Percentiles rank a stretch among this genome's conserved stretches.
Evolutionary conservation across 2,113 vertebrate genomes (phyloP).

Genomic region (Chrysochloris asiatica): DNA sequence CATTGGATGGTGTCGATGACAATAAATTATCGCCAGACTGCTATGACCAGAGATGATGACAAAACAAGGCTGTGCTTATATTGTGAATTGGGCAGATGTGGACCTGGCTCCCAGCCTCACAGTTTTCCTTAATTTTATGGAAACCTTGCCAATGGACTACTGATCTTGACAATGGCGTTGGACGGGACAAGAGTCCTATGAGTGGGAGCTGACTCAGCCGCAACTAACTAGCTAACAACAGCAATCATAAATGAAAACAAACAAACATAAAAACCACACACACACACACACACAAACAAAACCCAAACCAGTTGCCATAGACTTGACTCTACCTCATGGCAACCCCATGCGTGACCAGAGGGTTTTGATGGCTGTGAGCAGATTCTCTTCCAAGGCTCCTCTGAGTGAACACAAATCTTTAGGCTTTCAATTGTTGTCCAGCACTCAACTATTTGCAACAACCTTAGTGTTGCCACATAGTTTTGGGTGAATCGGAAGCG

Average conservation of each 20-base stretch:
- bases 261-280: too few relatives aligned
- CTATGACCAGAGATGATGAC: neutral
- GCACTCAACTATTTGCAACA: neutral
- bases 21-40: neutral
- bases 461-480: neutral
- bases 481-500: neutral
- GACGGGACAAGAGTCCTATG: neutral
- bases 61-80: neutral
- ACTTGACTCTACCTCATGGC: neutral
- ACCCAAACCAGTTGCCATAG: neutral
- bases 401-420: neutral
- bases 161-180: neutral
- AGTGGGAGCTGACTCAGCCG: neutral
- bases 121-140: neutral
- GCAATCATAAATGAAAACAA: too few relatives aligned
- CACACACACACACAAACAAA: neutral
- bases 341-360: neutral
- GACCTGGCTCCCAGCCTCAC: neutral
- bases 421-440: neutral
- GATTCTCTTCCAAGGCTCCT: neutral
- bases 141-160: neutral
- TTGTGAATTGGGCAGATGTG: neutral
- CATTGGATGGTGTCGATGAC: neutral
- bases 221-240: neutral
- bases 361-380: neutral